These are phyloP conservation scores for Pogonocichla stellata DNA, from an alignment of 2,113 vertebrate genomes.

Conservation along the genomic window DNA sequence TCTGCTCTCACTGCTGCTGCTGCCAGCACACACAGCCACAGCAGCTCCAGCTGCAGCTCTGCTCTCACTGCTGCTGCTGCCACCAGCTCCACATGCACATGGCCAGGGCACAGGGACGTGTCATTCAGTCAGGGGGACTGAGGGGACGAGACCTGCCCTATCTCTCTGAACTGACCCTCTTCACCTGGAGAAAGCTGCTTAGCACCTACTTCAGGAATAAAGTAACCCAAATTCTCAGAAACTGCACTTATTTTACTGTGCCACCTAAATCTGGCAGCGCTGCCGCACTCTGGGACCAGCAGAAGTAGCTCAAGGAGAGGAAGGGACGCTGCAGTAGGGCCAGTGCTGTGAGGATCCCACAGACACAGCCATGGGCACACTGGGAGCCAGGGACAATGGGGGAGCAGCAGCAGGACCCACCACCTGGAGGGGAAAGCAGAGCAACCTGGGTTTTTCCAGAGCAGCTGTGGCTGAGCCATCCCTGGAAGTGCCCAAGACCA, in stretches of 20 bases:
- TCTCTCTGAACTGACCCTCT: background rate
- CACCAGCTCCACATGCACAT: accelerated
- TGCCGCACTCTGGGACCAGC: background rate
- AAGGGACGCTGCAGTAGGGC: background rate
- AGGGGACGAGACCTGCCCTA: background rate
- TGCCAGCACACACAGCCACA: background rate
- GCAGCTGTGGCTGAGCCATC: background rate
- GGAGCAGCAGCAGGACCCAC: background rate
- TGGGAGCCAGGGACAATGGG: accelerated
- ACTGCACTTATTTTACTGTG: background rate
- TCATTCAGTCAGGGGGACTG: accelerated
- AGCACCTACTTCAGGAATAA: background rate
- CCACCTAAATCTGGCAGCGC: background rate
- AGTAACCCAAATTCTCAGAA: background rate
- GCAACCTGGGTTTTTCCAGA: background rate
- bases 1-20: background rate
- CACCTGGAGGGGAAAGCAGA: background rate
- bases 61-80: background rate
- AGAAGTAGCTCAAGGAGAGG: slow-evolving; percentile 58
- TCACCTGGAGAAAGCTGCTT: background rate
- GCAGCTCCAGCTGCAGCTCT: no score
- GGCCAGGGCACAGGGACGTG: background rate
- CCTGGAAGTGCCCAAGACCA: background rate
- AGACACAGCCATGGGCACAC: accelerated
- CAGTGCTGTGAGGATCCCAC: accelerated